Evolutionary conservation across 2,888 invertebrate species (phyloP).

Genomic region (Andrena hattorfiana): DNA sequence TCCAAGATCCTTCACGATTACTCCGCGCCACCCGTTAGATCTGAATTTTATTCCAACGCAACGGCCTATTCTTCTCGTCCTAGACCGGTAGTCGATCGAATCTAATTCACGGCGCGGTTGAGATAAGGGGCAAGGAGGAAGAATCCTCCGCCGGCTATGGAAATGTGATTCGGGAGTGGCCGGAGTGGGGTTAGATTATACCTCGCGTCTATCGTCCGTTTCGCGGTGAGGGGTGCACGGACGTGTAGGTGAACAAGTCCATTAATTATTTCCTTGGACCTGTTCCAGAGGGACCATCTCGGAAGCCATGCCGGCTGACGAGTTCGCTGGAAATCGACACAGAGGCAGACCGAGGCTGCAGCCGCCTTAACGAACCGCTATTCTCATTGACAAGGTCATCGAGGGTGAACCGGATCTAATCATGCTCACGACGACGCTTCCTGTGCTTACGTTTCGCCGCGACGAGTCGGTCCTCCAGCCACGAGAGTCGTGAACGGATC

Average conservation of each 20-base stretch:
- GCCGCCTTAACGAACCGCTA: conserved; percentile 74
- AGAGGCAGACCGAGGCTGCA: conserved; percentile 75
- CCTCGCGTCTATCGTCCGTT: conserved; percentile 46
- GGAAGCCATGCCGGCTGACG: conserved; percentile 79
- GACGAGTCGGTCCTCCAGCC: background rate
- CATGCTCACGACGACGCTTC: conserved; percentile 38
- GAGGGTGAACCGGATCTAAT: conserved; percentile 38
- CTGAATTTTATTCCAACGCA: conserved; percentile 2
- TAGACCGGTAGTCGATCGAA: conserved; percentile 36
- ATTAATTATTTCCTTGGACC: conserved; percentile 68
- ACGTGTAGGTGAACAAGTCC: conserved; percentile 32
- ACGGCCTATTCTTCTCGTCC: conserved; percentile 17
- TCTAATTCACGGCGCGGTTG: conserved; percentile 18
- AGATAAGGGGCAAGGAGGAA: conserved; percentile 19
- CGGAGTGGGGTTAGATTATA: conserved; percentile 38
- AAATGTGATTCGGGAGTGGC: background rate
- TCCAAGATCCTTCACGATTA: background rate
- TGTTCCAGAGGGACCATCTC: conserved; percentile 76
- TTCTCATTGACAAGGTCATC: conserved; percentile 58
- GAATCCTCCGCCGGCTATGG: conserved; percentile 19
- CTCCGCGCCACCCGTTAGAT: conserved; percentile 1
- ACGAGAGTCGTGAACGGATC: background rate
- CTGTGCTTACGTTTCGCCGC: background rate
- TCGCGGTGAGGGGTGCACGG: conserved; percentile 27
- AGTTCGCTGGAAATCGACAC: conserved; percentile 72